These are phyloP conservation scores for Misgurnus mizolepis DNA, from an alignment of 2,113 vertebrate species.

Conservation along the genomic window DNA sequence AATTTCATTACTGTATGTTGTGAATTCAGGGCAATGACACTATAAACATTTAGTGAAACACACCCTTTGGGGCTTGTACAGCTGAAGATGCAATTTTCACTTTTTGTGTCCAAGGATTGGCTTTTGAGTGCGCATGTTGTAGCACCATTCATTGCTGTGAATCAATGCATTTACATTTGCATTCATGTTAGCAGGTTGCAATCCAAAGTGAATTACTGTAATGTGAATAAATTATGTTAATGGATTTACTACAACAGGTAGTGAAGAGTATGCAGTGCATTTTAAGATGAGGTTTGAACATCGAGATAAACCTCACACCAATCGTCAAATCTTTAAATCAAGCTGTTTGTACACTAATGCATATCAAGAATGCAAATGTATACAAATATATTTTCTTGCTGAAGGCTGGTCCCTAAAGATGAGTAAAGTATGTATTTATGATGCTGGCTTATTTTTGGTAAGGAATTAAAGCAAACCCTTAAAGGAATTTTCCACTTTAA, in stretches of 20 bases:
- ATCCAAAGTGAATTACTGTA: neutral
- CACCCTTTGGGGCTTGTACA: neutral
- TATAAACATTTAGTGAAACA: no score
- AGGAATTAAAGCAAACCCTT: no score
- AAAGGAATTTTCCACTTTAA: no score
- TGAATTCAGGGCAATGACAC: no score
- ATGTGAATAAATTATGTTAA: neutral
- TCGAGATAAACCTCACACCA: neutral
- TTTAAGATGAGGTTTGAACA: neutral
- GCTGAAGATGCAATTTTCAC: slow-evolving; percentile 22
- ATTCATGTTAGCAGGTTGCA: slow-evolving; percentile 10
- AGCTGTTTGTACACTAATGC: neutral
- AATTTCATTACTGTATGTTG: no score
- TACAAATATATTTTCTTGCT: neutral
- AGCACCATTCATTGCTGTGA: neutral
- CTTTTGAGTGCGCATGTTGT: neutral
- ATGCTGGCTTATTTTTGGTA: no score
- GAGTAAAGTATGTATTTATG: no score
- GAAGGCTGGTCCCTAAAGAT: no score
- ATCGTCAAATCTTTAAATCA: neutral
- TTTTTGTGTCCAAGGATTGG: neutral
- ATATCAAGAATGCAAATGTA: neutral
- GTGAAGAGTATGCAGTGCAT: neutral
- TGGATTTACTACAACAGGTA: neutral
- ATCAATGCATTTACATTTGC: slow-evolving; percentile 22